Base-by-base conservation (phyloP, 2,797 vertebrate species). In the Epinephelus coioides region DNA sequence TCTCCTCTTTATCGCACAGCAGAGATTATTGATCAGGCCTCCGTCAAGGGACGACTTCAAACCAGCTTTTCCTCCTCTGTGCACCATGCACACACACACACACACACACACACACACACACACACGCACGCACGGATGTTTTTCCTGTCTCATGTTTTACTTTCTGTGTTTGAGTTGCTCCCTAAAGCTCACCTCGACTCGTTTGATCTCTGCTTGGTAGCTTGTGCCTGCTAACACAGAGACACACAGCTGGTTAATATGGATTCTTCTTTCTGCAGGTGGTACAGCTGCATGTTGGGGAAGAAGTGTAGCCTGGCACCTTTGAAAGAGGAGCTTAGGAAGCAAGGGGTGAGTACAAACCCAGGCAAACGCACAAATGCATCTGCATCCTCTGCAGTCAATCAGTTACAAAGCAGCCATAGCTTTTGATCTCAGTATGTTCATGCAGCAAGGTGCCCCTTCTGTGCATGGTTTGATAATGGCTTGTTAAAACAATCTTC, bases 261-360 rank as follows among this genome's bases (percentile, higher is more conserved):
- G 60, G 76, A 59, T 82, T 81, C 51, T 70, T 90, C 55, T 88
- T 86, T 69, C 83, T 94, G 88, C 96, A 99, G 98, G 82, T 99
- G 98, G 98, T 99, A 99, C 92, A 99, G 98, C 90, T 99, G 98
- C 91, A 99, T 99, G 98, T 94, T 99, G 95, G 98, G 98, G 71
- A 99, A 99, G 92, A 99, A 99, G 90, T 99, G 98, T 78, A 99
- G 97, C 92, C 91, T 99, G 94, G 94, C 97, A 38, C 98, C 98
- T 66, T 90, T 99, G 91, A 99, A 99, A 90, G 97, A 99, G 90
- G 98, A 99, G 88, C 96, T 99, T 88, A 96, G 96, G 76, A 96
- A 98, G 76, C 98, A 99, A 85, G 97, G 97, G 94, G 98, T 99
- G 91, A 96, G 96, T 94, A 65, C 47, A 25, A 69, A 74, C 63